Base-by-base conservation (phyloP, 2,113 vertebrate genomes). In the Misgurnus anguillicaudatus region DNA sequence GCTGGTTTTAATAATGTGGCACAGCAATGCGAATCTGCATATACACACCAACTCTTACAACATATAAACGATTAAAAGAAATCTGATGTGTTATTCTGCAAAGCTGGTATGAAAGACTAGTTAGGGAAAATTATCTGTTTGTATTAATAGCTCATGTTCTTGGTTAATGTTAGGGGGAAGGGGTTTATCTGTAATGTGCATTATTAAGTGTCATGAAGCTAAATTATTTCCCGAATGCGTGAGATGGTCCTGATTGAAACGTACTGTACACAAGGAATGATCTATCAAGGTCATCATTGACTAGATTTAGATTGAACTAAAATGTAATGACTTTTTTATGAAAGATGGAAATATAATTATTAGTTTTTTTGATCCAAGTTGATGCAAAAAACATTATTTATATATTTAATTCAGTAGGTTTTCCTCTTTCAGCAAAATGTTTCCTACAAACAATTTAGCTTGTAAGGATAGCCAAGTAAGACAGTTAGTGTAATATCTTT, bases 1-100 rank as follows among this genome's bases (percentile, higher is more conserved):
- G 73, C 45, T 63, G 45, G 57, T 63, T 75, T 75, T 9, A 39
- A 87, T 85, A 84, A 81, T 82, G 85, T 81, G 84, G 75, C 82
- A 84, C 72, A 79, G 83, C 69, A 78, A 57, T 21, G 53, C 51
- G 69, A 75, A 67, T 53, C 36, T 17, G 9, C 51, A 14, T 9
- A 39, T 55, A 80, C 55, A 51, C 38, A 24, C 39, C 57, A 4
- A 4, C 19, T 60, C 38, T 58, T 38, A 21, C 7, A 9, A 45
- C 42, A 47, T 65, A 57, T 3, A 42, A 9, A 74, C 70, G 21
- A 16, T 38, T 51, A 45, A 62, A 63, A 51, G n/a, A 45, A 51
- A 69, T 24, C 11, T 47, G n/a, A 21, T 10, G 14, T 74, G 41
- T 21, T 38, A 53, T 13, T 14, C 17, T 75, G 16, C 17, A 63